A percentile compares a stretch with the other conserved stretches of the same genome.
phyloP scores from a whole-genome alignment of 2,888 invertebrate genomes.

The Galeopsomyia nigrocyanea region DNA sequence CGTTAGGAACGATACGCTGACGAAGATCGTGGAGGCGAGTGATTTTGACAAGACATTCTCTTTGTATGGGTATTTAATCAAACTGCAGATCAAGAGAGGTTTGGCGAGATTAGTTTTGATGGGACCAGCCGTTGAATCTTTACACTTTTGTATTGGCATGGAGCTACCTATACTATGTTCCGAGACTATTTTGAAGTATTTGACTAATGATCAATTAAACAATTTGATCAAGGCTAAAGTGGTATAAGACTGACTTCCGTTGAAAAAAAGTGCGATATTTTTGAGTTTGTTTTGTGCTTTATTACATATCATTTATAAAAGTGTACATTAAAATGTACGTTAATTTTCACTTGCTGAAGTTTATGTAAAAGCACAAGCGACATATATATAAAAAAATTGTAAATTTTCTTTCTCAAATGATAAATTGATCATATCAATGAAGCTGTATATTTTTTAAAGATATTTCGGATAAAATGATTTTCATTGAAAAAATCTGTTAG shows the following conservation, averaged over 20 bases:
- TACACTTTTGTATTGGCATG: background rate
- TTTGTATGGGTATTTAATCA: constrained; percentile 29
- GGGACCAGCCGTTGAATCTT: constrained; percentile 10
- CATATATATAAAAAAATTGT: no score
- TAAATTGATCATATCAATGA: no score
- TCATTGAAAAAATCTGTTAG: no score
- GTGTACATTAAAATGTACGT: background rate
- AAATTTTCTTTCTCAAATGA: no score
- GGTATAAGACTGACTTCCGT: no score
- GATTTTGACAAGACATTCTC: constrained; percentile 17
- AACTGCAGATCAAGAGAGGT: constrained; percentile 24
- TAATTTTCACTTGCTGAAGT: background rate
- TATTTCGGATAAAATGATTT: no score
- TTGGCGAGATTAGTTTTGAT: constrained; percentile 4
- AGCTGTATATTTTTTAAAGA: no score
- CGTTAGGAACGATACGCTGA: constrained; percentile 12
- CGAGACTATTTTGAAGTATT: constrained; percentile 24
- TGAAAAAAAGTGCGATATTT: no score
- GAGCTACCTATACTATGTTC: constrained; percentile 8
- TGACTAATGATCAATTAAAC: constrained; percentile 13
- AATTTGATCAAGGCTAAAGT: constrained; percentile 18
- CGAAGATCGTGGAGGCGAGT: background rate
- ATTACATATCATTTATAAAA: no score
- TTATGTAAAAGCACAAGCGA: no score
- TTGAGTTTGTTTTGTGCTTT: no score